Percentiles rank a stretch among this genome's conserved stretches.
Evolutionary conservation across 2,797 vertebrate species (phyloP).

Genomic region (Takifugu ocellatus): DNA sequence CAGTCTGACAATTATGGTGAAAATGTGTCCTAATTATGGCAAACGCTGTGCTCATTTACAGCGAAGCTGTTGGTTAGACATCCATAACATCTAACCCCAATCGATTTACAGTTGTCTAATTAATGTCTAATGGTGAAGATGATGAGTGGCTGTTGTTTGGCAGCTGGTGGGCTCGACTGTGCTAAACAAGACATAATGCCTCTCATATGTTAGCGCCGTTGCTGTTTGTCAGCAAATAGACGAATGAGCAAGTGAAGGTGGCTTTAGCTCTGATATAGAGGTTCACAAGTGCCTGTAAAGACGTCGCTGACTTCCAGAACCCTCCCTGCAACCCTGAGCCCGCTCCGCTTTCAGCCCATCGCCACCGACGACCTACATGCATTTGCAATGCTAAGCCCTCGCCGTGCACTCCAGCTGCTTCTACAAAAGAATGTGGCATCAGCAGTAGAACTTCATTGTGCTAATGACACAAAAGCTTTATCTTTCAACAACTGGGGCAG

Average conservation of each 20-base stretch:
- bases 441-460: constrained; percentile 53
- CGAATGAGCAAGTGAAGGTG: constrained; percentile 6
- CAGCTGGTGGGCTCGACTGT: constrained; percentile 28
- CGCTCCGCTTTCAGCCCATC: constrained; percentile 1
- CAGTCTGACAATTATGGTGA: constrained; percentile 45
- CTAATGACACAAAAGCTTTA: constrained; percentile 50
- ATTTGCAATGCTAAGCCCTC: constrained; percentile 34
- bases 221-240: constrained; percentile 9
- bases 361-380: constrained; percentile 14
- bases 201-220: constrained; percentile 20
- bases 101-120: constrained; percentile 59
- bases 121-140: constrained; percentile 54
- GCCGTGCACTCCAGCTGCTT: constrained; percentile 6
- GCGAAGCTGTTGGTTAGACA: constrained; percentile 46
- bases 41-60: constrained; percentile 9
- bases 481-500: constrained; percentile 40
- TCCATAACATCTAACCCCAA: constrained; percentile 42
- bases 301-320: constrained; percentile 1
- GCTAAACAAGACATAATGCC: constrained; percentile 28
- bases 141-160: constrained; percentile 45
- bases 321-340: constrained; percentile 5
- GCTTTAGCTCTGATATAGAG: constrained; percentile 7
- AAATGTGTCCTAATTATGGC: constrained; percentile 39
- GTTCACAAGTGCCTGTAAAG: constrained; percentile 2
- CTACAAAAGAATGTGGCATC: constrained; percentile 47